A percentile compares a stretch with the other conserved stretches of the same genome.
Evolutionary conservation across 2,888 invertebrate species (phyloP).

Genomic region (Conops quadrifasciatus): DNA sequence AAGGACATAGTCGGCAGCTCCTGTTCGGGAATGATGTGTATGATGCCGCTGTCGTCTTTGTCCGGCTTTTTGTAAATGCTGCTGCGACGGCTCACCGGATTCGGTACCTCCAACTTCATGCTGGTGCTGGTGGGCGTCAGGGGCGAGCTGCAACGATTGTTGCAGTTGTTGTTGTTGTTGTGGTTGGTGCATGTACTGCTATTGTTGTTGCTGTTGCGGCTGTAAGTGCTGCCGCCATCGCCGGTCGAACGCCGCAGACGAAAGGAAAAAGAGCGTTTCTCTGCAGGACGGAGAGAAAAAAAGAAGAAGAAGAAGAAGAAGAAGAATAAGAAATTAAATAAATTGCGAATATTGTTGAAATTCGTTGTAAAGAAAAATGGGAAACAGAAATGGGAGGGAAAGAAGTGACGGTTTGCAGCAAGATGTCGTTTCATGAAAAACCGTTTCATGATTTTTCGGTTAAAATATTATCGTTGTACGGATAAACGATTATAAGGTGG

Average conservation of each 20-base stretch:
- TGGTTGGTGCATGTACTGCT: constrained; percentile 61
- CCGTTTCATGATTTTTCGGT: too few species aligned
- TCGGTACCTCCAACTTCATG: constrained; percentile 55
- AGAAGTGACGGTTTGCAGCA: not conserved
- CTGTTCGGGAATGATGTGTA: constrained; percentile 69
- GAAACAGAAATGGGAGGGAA: not conserved
- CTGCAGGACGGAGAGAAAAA: constrained; percentile 43
- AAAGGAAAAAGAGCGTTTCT: constrained; percentile 61
- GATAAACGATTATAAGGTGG: not conserved
- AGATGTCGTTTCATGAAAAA: too few species aligned
- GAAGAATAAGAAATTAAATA: not conserved
- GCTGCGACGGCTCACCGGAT: constrained; percentile 61
- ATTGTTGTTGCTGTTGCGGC: constrained; percentile 60
- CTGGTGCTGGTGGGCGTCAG: constrained; percentile 56
- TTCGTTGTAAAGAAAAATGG: too few species aligned
- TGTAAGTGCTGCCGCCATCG: constrained; percentile 60
- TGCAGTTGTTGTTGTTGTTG: constrained; percentile 60
- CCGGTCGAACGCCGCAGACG: constrained; percentile 59
- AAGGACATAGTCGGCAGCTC: constrained; percentile 68
- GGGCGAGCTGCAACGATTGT: constrained; percentile 57
- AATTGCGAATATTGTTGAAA: too few species aligned
- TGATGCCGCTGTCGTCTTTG: constrained; percentile 63
- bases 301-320: constrained; percentile 5
- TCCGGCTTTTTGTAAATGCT: constrained; percentile 64
- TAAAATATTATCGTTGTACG: too few species aligned